These are phyloP conservation scores for Anadara kagoshimensis DNA, from an alignment of 1,140 invertebrate species.

Conservation along the genomic window DNA sequence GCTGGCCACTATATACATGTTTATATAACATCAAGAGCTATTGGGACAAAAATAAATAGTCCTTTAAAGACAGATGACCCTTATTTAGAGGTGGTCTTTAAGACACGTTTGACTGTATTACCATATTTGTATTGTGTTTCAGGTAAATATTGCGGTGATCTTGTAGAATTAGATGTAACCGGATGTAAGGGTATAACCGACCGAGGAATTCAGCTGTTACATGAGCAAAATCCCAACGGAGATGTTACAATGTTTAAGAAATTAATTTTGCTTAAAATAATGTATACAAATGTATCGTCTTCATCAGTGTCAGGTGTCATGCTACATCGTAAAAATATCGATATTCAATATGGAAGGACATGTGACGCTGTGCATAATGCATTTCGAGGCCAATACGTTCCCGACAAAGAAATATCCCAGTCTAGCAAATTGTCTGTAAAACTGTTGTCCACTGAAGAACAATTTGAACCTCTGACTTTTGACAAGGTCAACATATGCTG, in stretches of 20 bases:
- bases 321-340: not conserved
- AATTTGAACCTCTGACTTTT: not conserved
- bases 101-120: too few species aligned
- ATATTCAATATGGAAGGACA: slow-evolving; percentile 1
- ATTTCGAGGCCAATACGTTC: not conserved
- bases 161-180: slow-evolving; percentile 3
- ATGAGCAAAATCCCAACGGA: not conserved
- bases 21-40: too few species aligned
- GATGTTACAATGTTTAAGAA: slow-evolving; percentile 4
- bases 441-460: not conserved
- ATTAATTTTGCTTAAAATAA: too few species aligned
- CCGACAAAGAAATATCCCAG: slow-evolving; percentile 1
- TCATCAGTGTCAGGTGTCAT: not conserved
- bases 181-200: slow-evolving; percentile 12
- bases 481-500: not conserved
- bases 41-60: too few species aligned
- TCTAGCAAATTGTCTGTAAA: not conserved
- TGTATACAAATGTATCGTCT: not conserved
- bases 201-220: not conserved
- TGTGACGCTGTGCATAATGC: not conserved
- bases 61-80: too few species aligned
- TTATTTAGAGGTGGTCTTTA: too few species aligned
- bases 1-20: too few species aligned
- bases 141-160: slow-evolving; percentile 3
- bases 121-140: too few species aligned